Evolutionary conservation across 2,888 invertebrate species (phyloP).

Genomic region (Xylota sylvarum): DNA sequence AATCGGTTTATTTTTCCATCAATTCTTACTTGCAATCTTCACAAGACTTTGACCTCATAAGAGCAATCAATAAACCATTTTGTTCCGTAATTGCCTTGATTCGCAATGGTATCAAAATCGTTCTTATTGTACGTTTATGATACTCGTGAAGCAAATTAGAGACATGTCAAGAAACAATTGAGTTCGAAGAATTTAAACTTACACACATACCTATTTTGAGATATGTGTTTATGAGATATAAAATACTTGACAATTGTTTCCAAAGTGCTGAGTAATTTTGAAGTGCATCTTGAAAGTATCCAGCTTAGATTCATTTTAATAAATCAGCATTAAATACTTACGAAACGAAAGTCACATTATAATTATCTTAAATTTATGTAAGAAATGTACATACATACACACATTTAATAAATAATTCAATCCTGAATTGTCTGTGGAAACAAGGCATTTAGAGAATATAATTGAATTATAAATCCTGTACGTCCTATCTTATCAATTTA

Average conservation of each 20-base stretch:
- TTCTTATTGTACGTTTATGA: constrained; percentile 1
- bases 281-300: not conserved
- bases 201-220: not conserved
- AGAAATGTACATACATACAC: no score
- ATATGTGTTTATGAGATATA: not conserved
- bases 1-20: constrained; percentile 6
- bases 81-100: constrained; percentile 2
- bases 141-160: constrained; percentile 18
- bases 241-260: not conserved
- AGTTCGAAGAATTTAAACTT: constrained; percentile 4
- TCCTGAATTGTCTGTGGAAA: no score
- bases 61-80: constrained; percentile 17
- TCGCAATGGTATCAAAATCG: constrained; percentile 5
- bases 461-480: no score
- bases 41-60: constrained; percentile 3
- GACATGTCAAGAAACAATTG: constrained; percentile 22
- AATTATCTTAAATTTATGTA: no score
- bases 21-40: not conserved
- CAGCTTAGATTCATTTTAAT: no score
- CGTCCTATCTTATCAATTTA: no score
- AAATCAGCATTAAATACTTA: no score
- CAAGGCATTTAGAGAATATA: no score
- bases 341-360: no score
- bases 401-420: no score
- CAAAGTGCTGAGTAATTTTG: not conserved